Base-by-base conservation (phyloP, 2,888 invertebrate genomes). In the Rotaria magnacalcarata region DNA sequence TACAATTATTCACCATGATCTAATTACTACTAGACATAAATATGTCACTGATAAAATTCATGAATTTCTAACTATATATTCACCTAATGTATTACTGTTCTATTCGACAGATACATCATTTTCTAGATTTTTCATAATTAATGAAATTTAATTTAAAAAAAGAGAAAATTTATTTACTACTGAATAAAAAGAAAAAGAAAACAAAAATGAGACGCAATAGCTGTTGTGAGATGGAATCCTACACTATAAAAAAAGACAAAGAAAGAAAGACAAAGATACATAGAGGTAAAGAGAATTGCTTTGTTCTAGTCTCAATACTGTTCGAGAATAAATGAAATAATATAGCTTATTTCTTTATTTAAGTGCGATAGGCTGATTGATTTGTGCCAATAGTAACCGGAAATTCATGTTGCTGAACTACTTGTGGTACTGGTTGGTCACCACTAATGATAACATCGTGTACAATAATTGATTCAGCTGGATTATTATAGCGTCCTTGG, bases 291-390 rank as follows among this genome's bases (percentile, higher is more conserved):
- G 0, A 19, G 19, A 19, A 41, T 4, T 16, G 16, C 24, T 16
- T 14, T 67, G 67, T 67, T 67, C 67, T 67, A 67, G 34, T 67
- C 34, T 67, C 34, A 34, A 67, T 67, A 67, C 67, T 67, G 67
- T 67, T 67, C 67, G 19, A 34, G 3, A 41, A 67, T 67, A 16
- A 3, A 67, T 14, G 67, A 67, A 67, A 67, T 67, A 19, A 19
- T 19, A 67, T 16, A 34, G 67, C 34, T 19, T 67, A 34, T 34
- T 34, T 60, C 27, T 67, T 67, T 34, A 16, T 67, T 34, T 67
- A 34, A 16, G 27, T 5, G 8, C 4, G 6, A 7, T 14, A 16
- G 19, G 16, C 14, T 67, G 19, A 19, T 34, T 27, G 27, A 19
- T 11, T 14, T 14, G 27, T 34, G 7, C 34, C 27, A 27, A 34